These are phyloP conservation scores for Clarias gariepinus DNA, from an alignment of 2,113 vertebrate genomes.

Conservation along the genomic window DNA sequence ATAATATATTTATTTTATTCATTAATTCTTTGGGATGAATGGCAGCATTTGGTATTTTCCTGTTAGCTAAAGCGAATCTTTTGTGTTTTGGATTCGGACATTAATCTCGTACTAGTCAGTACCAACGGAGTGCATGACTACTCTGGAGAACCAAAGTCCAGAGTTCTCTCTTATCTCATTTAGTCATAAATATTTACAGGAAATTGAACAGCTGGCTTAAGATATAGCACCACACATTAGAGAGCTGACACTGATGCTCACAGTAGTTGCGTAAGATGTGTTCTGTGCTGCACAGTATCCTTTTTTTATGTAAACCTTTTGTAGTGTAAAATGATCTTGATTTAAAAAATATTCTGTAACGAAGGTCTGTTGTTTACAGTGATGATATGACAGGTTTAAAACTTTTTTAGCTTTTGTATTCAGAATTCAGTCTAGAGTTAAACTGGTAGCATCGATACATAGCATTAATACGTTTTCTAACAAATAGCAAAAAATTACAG, in stretches of 20 bases:
- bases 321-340: neutral
- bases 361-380: neutral
- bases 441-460: too few species aligned
- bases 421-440: neutral
- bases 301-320: neutral
- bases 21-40: neutral
- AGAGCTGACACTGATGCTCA: neutral
- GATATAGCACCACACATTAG: neutral
- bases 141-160: neutral
- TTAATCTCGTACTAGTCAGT: neutral
- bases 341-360: neutral
- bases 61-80: neutral
- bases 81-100: neutral
- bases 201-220: neutral
- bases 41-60: neutral
- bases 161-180: neutral
- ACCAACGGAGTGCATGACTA: neutral
- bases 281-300: neutral
- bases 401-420: neutral
- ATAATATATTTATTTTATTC: slow-evolving; percentile 12
- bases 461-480: neutral
- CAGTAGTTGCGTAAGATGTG: neutral
- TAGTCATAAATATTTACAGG: neutral
- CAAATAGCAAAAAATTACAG: neutral
- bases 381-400: neutral